A percentile compares a stretch with the other conserved stretches of the same genome.
Conservation (phyloP, 2,888 invertebrate species). For the Phymatocera aterrima region DNA sequence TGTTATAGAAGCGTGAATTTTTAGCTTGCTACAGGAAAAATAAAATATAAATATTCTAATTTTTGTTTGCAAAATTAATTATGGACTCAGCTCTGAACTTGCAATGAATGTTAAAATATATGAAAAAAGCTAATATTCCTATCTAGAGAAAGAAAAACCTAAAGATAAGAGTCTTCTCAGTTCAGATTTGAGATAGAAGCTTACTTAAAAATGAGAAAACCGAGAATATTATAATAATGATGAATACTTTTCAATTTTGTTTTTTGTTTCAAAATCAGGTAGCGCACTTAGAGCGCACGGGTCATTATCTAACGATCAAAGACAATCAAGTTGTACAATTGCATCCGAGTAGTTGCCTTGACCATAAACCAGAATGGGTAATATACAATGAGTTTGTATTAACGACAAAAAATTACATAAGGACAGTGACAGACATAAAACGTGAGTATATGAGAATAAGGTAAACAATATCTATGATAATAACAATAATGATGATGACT, state of each 20-base stretch:
- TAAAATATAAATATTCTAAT: too few relatives aligned
- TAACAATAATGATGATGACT: too few relatives aligned
- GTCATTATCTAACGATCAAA: constrained; percentile 98
- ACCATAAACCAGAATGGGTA: constrained; percentile 99
- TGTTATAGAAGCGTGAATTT: too few relatives aligned
- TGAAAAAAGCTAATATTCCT: too few relatives aligned
- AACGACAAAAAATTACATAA: constrained; percentile 99
- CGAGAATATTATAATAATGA: not conserved
- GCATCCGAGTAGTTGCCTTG: constrained; percentile 98
- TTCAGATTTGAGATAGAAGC: not conserved
- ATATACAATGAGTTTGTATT: constrained; percentile 99
- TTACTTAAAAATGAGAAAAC: not conserved
- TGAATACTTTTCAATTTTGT: not conserved
- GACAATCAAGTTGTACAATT: constrained; percentile 99
- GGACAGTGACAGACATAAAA: constrained; percentile 99
- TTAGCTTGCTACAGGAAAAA: too few relatives aligned
- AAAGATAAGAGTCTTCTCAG: not conserved
- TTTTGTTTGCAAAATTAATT: too few relatives aligned
- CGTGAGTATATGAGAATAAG: constrained; percentile 81
- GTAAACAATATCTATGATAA: not conserved
- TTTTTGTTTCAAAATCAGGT: constrained; percentile 79
- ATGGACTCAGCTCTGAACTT: too few relatives aligned
- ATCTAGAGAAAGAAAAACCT: too few relatives aligned
- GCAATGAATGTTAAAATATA: too few relatives aligned
- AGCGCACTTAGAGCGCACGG: constrained; percentile 97